These are phyloP conservation scores for Sialia sialis DNA, from an alignment of 2,113 vertebrate genomes.

Conservation along the genomic window DNA sequence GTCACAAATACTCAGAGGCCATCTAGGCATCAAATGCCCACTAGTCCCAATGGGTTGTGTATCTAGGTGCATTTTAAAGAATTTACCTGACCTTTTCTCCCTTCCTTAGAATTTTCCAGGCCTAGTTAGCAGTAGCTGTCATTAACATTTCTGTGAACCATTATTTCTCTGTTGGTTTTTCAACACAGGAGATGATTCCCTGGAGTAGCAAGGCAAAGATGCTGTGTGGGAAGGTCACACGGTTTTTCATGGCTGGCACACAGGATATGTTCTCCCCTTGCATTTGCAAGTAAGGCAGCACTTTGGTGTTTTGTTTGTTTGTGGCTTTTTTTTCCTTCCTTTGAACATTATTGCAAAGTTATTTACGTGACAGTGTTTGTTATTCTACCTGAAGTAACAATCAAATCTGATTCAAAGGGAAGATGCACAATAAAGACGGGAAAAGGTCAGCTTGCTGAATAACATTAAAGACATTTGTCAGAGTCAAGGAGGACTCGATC, in stretches of 20 bases:
- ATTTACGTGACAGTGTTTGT: slow-evolving; percentile 57
- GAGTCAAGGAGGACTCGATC: slow-evolving; percentile 66
- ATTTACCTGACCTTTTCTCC: slow-evolving; percentile 13
- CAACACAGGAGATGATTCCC: slow-evolving; percentile 28
- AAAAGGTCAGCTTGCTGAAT: slow-evolving; percentile 70
- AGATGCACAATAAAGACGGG: slow-evolving; percentile 60
- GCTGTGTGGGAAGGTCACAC: slow-evolving; percentile 20
- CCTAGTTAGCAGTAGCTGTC: not conserved
- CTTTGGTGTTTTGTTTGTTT: slow-evolving; percentile 26
- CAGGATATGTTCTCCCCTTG: not conserved
- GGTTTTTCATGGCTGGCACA: slow-evolving; percentile 19
- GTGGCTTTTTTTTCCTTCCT: not conserved
- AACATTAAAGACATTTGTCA: slow-evolving; percentile 73
- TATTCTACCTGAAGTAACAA: slow-evolving; percentile 71
- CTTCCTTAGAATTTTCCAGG: not conserved
- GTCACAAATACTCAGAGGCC: not conserved
- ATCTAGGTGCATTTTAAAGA: not conserved
- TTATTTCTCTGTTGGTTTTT: slow-evolving; percentile 10
- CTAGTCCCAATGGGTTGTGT: not conserved
- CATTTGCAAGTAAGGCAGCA: not conserved
- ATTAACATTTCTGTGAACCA: slow-evolving; percentile 18
- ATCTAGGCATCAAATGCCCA: not conserved
- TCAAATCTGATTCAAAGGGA: slow-evolving; percentile 69
- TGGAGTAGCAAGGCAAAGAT: not conserved
- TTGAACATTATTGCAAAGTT: slow-evolving; percentile 55